Base-by-base conservation (phyloP, 1,140 invertebrate genomes). In the Drosophila mojavensis region DNA sequence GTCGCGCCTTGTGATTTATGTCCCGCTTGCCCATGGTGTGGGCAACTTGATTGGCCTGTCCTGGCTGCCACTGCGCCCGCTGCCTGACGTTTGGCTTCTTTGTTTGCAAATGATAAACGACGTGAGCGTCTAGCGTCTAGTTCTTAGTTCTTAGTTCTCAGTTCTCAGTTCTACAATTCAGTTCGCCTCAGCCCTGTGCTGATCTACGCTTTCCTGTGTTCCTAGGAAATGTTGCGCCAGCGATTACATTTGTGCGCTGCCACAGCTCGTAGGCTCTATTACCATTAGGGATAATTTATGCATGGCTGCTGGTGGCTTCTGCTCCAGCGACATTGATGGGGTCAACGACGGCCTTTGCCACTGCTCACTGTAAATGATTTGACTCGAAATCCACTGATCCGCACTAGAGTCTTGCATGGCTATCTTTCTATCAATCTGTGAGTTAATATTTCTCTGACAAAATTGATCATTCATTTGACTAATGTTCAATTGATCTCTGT, bases 101-200 rank as follows among this genome's bases (percentile, higher is more conserved):
- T 88, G 83, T 86, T 86, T 88, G 83, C 83, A 83, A 89, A 88
- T 88, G 84, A 88, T 89, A 88, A 88, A 88, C 88, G 83, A 89
- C 79, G 76, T 79, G 65, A 71, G 83, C 11, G 36, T 39, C 83
- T 83, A 83, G 10, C 20, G 20, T 24, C 20, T 24, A 24, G 20
- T 24, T 24, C 36, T 86, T 88, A 17, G 17, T 17, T 17, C 17
- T 17, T 2, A 24, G 20, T 24, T 24, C 36, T 86, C 82, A 17
- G 17, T 17, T 17, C 17, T 17, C 17, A 77, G 83, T 65, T 82
- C 64, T 51, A 17, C 17, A 17, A 73, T 51, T 61, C 51, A 39
- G 45, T 30, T 36, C 28, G 15, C 6, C 15, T 17, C 51, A 54
- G 45, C 43, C 28, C 43, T 28, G 20, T 36, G 30, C 26, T 43